Evolutionary conservation across 2,113 vertebrate species (phyloP), one percentile per base, ranked within the genome.

Genomic region (Oenanthe melanoleuca): DNA sequence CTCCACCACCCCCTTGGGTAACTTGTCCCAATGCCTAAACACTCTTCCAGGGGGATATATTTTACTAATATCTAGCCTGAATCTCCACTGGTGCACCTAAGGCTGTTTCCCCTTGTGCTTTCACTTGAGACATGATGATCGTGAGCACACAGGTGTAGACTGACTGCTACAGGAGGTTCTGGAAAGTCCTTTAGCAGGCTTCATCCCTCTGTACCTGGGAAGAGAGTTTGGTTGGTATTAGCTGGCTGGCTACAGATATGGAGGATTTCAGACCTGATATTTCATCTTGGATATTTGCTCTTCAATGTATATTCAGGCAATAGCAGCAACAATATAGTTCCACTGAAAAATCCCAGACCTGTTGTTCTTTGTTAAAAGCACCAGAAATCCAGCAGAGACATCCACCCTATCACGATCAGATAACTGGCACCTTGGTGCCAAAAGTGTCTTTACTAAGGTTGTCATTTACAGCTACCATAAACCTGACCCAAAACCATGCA

Each of bases 391-490:
- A 59, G 42, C 21, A 14, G 44, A 75, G 34, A 87, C 91, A 69
- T 85, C 28, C 26, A 64, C 86, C 14, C 26, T 56, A 18, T 55
- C 42, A 38, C 11, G 25, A 77, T 88, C 50, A 80, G 71, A 70
- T 66, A 90, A 80, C 71, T 40, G 57, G 6, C 22, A 69, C 47
- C 65, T 87, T 91, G 77, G 79, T 79, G 55, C 25, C 53, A 93
- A 24, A 88, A 73, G 37, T 53, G 37, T 53, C 55, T 73, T 90
- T 61, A 72, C 31, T 63, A 77, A 88, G 55, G 55, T 8, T 93
- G 49, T 81, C 9, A 84, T 89, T 95, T 93, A 84, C 57, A 81
- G 11, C 56, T 45, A 44, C 64, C 45, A 37, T 86, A 92, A 96
- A 95, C 69, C 69, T 67, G 69, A 74, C 77, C 88, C 69, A 59